Percentiles rank a stretch among this genome's conserved stretches.
Evolutionary conservation across 1,140 invertebrate genomes (phyloP).

Genomic region (Pemphigus obesinymphae): DNA sequence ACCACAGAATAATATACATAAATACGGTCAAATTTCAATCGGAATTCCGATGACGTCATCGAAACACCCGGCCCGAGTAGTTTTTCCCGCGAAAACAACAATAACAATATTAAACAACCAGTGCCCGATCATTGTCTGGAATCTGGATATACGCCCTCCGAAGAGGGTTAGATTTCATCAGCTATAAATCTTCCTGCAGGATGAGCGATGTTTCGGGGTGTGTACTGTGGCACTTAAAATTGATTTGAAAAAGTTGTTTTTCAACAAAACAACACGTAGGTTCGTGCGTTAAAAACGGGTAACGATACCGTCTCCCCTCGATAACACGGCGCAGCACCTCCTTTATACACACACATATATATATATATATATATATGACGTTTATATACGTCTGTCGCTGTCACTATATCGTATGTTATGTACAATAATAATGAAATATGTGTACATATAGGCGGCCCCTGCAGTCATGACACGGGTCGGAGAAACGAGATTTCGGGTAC

Average conservation of each 20-base stretch:
- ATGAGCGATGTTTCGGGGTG: background rate
- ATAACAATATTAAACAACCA: no score
- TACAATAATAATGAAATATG: background rate
- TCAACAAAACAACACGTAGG: background rate
- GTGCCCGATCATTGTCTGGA: no score
- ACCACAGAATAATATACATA: no score
- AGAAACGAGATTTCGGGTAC: conserved; percentile 7
- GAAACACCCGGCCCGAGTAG: no score
- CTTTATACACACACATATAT: background rate
- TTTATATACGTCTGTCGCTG: background rate
- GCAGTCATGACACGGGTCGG: background rate
- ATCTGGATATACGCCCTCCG: no score
- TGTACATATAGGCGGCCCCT: background rate
- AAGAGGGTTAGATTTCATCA: no score
- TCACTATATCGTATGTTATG: no score
- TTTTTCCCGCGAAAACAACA: no score
- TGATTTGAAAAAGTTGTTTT: conserved; percentile 4
- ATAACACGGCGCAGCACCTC: background rate
- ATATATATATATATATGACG: background rate
- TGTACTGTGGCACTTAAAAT: background rate
- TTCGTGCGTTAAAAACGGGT: background rate
- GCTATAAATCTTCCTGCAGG: background rate
- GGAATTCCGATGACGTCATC: no score
- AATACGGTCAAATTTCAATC: no score
- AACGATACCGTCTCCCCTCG: background rate